Conservation (phyloP, 2,888 invertebrate species). For the Eupithecia exiguata region DNA sequence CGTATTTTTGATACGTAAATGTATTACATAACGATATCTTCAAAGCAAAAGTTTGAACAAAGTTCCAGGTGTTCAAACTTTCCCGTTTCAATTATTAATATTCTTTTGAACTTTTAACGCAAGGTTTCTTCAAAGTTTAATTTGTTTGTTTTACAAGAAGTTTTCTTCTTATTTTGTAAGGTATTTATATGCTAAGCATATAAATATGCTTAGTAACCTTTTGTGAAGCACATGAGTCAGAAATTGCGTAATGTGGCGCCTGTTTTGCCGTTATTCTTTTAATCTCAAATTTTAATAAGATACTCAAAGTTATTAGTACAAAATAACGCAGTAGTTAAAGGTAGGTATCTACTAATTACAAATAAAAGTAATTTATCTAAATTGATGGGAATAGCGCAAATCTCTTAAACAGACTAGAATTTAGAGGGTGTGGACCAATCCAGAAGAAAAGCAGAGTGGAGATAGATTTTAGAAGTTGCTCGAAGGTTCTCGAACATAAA, state of each 20-base stretch:
- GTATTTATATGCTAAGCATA: too few species aligned
- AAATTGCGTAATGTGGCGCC: neutral
- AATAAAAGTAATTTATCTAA: neutral
- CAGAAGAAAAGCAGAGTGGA: neutral
- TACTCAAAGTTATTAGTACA: neutral
- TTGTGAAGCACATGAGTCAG: neutral
- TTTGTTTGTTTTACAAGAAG: neutral
- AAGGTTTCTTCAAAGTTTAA: conserved; percentile 11
- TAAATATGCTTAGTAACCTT: too few species aligned
- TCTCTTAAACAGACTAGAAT: neutral
- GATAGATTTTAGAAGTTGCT: neutral
- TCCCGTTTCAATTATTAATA: conserved; percentile 15
- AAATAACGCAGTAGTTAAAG: neutral
- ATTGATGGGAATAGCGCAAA: neutral
- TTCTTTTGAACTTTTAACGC: conserved; percentile 18
- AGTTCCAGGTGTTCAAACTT: conserved; percentile 14
- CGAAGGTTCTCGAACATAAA: neutral
- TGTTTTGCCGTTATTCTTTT: neutral
- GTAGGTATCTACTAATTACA: neutral
- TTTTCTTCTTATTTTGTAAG: neutral
- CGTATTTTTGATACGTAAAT: neutral
- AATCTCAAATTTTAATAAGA: neutral
- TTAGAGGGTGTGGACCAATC: neutral
- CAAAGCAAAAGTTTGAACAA: conserved; percentile 11
- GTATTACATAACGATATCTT: neutral